A percentile compares a stretch with the other conserved stretches of the same genome.
Conservation (phyloP, 2,113 vertebrate genomes). For the Loxodonta africana region DNA sequence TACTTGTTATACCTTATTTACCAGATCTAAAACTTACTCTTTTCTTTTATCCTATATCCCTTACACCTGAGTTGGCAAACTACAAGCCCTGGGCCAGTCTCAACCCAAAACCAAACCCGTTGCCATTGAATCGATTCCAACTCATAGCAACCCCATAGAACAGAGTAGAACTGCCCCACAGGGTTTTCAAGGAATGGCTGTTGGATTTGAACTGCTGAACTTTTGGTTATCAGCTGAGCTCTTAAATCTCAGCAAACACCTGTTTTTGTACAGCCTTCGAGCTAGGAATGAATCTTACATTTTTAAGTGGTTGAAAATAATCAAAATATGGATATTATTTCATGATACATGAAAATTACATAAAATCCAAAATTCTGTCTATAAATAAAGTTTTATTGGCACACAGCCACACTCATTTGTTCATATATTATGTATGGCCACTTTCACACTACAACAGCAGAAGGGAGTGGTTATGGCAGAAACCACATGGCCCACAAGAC, state of each 20-base stretch:
- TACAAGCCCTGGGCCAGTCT: neutral
- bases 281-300: neutral
- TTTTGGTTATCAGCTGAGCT: too few species aligned
- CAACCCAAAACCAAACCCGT: too few species aligned
- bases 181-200: too few species aligned
- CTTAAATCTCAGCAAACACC: neutral
- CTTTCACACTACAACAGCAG: neutral
- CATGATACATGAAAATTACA: neutral
- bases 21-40: neutral
- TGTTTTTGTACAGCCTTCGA: neutral
- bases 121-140: too few species aligned
- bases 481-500: neutral
- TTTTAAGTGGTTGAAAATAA: neutral
- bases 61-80: neutral
- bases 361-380: neutral
- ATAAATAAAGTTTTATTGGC: neutral
- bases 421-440: neutral
- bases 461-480: neutral
- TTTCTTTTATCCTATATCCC: neutral
- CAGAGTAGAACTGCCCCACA: too few species aligned
- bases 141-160: too few species aligned
- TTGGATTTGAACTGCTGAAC: too few species aligned
- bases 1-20: neutral
- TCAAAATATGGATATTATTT: neutral
- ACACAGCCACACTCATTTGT: neutral